These are phyloP conservation scores for Lithobates sylvaticus DNA, from an alignment of 2,797 vertebrate species.

Conservation along the genomic window DNA sequence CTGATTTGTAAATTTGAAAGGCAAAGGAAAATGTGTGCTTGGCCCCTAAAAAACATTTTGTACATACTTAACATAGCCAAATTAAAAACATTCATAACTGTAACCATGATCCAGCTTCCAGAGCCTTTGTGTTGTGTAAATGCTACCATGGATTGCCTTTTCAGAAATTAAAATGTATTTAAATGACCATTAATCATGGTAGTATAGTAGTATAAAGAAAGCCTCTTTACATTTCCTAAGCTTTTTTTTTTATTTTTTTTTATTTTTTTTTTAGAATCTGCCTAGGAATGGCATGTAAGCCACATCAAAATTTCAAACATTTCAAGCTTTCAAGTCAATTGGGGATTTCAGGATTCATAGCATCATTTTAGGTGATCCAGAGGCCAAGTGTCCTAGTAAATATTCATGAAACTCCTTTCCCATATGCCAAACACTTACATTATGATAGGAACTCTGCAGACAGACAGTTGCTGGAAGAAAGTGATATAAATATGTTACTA, in stretches of 20 bases:
- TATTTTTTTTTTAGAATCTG: neutral
- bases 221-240: neutral
- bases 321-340: slow-evolving; percentile 22
- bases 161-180: neutral
- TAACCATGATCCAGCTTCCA: neutral
- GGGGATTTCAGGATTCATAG: slow-evolving; percentile 13
- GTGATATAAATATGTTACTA: slow-evolving; percentile 70
- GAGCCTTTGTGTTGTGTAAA: neutral
- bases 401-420: slow-evolving; percentile 29
- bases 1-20: too few species aligned
- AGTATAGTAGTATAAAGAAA: neutral
- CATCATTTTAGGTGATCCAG: slow-evolving; percentile 32
- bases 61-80: neutral
- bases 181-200: neutral
- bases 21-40: neutral
- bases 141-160: neutral
- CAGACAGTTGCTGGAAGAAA: slow-evolving; percentile 64
- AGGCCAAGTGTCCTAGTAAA: slow-evolving; percentile 41
- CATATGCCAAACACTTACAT: slow-evolving; percentile 47
- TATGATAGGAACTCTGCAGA: slow-evolving; percentile 42
- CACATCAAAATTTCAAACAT: slow-evolving; percentile 39
- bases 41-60: neutral
- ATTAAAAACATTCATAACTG: neutral
- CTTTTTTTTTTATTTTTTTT: neutral
- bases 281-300: slow-evolving; percentile 12